phyloP scores from a whole-genome alignment of 1,140 invertebrate genomes.

The Macrocentrus cingulum region DNA sequence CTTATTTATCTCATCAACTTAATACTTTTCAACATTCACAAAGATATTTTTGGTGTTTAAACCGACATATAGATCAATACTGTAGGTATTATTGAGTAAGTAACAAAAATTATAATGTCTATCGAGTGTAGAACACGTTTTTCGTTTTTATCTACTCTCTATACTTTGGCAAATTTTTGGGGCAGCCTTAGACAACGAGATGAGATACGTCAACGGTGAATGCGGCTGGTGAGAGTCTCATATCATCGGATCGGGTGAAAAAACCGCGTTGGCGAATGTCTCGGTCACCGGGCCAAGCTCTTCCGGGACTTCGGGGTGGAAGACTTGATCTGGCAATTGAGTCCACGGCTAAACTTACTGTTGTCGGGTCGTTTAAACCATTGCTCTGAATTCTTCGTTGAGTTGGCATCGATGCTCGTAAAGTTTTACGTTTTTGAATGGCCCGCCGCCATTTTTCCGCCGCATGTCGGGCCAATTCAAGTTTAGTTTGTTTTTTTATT shows the following conservation, averaged over 20 bases:
- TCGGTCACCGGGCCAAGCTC: constrained; percentile 67
- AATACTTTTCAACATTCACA: no score
- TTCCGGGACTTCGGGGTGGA: constrained; percentile 56
- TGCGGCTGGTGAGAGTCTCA: constrained; percentile 42
- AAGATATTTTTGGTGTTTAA: no score
- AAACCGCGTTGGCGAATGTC: constrained; percentile 51
- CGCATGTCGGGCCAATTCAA: constrained; percentile 91
- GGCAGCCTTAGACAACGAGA: constrained; percentile 37
- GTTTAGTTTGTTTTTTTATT: constrained; percentile 89
- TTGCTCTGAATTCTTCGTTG: constrained; percentile 79
- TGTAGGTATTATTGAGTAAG: no score
- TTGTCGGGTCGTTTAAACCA: constrained; percentile 74
- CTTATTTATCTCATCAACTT: no score
- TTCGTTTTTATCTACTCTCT: no score
- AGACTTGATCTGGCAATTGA: constrained; percentile 53
- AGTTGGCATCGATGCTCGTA: constrained; percentile 73
- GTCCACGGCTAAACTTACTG: constrained; percentile 77
- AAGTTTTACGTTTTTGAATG: constrained; percentile 86
- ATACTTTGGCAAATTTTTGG: no score
- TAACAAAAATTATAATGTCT: background rate
- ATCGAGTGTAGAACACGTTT: constrained; percentile 14
- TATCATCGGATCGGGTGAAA: constrained; percentile 37
- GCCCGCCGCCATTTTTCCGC: constrained; percentile 94
- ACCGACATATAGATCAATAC: no score
- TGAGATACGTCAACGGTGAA: constrained; percentile 47